These are phyloP conservation scores for Ceyx margarethae DNA, from an alignment of 2,113 vertebrate genomes.

Conservation along the genomic window DNA sequence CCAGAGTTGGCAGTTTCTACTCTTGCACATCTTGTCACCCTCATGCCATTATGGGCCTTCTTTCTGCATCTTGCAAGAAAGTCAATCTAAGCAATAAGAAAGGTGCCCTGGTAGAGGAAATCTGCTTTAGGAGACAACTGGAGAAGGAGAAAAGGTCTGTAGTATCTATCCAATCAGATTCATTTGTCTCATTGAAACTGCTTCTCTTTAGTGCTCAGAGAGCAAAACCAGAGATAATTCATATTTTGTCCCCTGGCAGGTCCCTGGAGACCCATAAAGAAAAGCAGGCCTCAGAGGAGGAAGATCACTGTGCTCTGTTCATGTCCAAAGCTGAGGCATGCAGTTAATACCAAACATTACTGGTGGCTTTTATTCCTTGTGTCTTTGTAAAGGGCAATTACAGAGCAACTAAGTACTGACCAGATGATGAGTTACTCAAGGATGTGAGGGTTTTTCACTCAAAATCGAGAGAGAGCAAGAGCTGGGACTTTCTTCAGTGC, in stretches of 20 bases:
- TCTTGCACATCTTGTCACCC: neutral
- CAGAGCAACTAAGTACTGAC: neutral
- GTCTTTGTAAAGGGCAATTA: conserved; percentile 24
- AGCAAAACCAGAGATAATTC: conserved; percentile 23
- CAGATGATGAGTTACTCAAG: conserved; percentile 2
- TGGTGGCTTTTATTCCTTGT: conserved; percentile 35
- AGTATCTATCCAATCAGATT: conserved; percentile 28
- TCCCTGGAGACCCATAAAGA: conserved; percentile 31
- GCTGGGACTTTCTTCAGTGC: conserved; percentile 7
- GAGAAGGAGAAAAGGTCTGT: neutral
- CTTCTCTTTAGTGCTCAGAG: neutral
- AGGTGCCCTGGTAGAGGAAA: neutral
- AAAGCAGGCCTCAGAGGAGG: conserved; percentile 33
- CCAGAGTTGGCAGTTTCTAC: neutral
- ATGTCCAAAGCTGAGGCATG: neutral
- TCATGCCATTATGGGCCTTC: neutral
- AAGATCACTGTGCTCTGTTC: conserved; percentile 18
- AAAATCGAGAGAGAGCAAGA: neutral
- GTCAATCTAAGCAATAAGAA: neutral
- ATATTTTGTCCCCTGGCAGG: conserved; percentile 15
- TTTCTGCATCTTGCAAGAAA: neutral
- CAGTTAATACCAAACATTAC: conserved; percentile 37
- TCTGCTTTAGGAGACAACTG: neutral
- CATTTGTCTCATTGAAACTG: conserved; percentile 22
- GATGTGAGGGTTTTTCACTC: neutral